Evolutionary conservation across 2,888 invertebrate species (phyloP).

Genomic region (Phrixothrix hirtus): DNA sequence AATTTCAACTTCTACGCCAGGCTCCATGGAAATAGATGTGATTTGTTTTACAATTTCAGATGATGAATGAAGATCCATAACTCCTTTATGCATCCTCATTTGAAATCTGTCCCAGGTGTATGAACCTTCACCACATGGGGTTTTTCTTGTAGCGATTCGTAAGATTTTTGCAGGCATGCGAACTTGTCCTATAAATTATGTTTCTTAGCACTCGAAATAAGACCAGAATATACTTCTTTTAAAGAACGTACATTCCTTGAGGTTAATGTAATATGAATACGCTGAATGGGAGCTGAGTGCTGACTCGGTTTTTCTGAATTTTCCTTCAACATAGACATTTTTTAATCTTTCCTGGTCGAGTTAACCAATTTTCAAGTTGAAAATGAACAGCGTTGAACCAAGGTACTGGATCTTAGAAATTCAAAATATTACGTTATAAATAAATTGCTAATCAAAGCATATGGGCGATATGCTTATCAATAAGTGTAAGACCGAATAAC

Average conservation of each 20-base stretch:
- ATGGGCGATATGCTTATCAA: no score
- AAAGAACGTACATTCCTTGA: slow-evolving; percentile 95
- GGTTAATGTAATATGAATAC: slow-evolving; percentile 96
- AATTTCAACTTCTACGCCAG: slow-evolving; percentile 99
- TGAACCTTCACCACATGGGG: slow-evolving; percentile 99
- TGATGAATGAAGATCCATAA: slow-evolving; percentile 97
- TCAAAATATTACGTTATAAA: no score
- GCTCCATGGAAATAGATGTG: slow-evolving; percentile 98
- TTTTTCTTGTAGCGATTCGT: slow-evolving; percentile 97
- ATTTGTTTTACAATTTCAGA: slow-evolving; percentile 99
- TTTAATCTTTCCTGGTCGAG: slow-evolving; percentile 75
- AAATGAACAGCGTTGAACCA: slow-evolving; percentile 94
- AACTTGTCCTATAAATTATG: slow-evolving; percentile 97
- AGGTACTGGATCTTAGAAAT: slow-evolving; percentile 41
- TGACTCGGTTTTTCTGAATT: slow-evolving; percentile 79
- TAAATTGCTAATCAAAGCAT: no score
- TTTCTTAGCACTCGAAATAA: slow-evolving; percentile 95
- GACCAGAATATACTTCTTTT: slow-evolving; percentile 97
- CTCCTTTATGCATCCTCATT: slow-evolving; percentile 98
- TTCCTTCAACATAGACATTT: slow-evolving; percentile 60
- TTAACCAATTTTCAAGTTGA: slow-evolving; percentile 70
- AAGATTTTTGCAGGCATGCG: slow-evolving; percentile 98
- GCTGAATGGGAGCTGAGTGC: slow-evolving; percentile 88
- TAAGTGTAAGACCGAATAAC: no score
- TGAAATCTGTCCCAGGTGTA: slow-evolving; percentile 97